These are phyloP conservation scores for Gibbula magus DNA, from an alignment of 2,888 invertebrate genomes.

Conservation along the genomic window DNA sequence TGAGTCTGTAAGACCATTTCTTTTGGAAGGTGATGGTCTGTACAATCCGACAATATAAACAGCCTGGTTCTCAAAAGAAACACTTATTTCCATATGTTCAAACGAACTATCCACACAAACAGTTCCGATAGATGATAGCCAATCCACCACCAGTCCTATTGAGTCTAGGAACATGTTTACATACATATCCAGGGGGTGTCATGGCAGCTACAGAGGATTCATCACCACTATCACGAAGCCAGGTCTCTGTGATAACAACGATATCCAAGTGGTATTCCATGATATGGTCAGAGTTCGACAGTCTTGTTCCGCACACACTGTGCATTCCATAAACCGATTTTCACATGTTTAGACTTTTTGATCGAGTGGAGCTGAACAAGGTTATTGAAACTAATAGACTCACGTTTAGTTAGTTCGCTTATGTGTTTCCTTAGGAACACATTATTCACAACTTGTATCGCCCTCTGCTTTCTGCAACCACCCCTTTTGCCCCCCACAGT, in stretches of 20 bases:
- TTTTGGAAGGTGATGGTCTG: background rate
- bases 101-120: background rate
- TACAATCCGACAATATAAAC: too few species aligned
- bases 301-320: background rate
- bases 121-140: background rate
- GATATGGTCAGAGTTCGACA: background rate
- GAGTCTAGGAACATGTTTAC: background rate
- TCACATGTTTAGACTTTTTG: too few species aligned
- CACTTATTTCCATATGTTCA: background rate
- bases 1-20: background rate
- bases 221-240: background rate
- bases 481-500: background rate
- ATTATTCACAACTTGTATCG: background rate
- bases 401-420: too few species aligned
- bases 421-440: too few species aligned
- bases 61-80: background rate
- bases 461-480: background rate
- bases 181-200: background rate
- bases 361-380: too few species aligned
- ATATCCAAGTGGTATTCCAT: background rate
- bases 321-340: background rate
- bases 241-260: background rate
- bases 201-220: background rate
- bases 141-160: background rate
- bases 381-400: too few species aligned